Evolutionary conservation across 2,113 vertebrate genomes (phyloP).

Genomic region (Hypocryptadius cinnamomeus): DNA sequence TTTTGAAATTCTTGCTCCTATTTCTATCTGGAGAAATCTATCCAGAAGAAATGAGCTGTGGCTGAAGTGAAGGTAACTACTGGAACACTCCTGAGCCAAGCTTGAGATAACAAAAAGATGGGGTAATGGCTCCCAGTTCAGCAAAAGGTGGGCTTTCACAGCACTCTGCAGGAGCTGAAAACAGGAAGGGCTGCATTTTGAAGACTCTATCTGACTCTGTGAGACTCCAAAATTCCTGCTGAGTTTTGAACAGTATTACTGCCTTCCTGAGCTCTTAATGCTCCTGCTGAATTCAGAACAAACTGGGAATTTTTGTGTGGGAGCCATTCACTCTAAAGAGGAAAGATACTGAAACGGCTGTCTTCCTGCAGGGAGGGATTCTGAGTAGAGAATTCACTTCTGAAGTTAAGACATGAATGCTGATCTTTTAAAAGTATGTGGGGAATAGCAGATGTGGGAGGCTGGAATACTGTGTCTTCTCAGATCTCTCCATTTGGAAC

Average conservation of each 20-base stretch:
- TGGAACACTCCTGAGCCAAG: neutral
- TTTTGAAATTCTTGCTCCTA: neutral
- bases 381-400: neutral
- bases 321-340: neutral
- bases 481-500: neutral
- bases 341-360: neutral
- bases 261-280: neutral
- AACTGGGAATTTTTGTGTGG: neutral
- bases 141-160: neutral
- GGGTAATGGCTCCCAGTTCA: neutral
- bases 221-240: neutral
- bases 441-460: neutral
- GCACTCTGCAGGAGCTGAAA: neutral
- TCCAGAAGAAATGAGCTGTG: neutral
- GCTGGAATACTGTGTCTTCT: neutral
- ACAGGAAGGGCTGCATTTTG: neutral
- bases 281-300: neutral
- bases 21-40: neutral
- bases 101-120: neutral
- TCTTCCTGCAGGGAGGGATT: neutral
- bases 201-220: neutral
- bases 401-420: neutral
- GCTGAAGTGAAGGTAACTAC: neutral
- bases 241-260: neutral
- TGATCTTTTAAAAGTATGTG: neutral